Base-by-base conservation (phyloP, 2,888 invertebrate species). In the Chaetogeoica ovagalla region DNA sequence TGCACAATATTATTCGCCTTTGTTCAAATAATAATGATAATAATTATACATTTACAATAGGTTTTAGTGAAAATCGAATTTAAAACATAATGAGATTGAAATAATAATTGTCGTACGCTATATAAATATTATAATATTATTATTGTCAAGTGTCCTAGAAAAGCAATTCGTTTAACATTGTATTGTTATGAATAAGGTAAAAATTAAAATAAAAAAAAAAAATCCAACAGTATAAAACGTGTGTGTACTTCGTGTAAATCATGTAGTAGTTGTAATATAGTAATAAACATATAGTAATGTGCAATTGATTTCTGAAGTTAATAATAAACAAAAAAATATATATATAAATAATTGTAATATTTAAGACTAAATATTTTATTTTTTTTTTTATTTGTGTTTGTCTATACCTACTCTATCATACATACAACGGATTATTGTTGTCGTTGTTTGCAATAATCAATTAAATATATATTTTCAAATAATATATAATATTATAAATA, bases 1-100 rank as follows among this genome's bases (percentile, higher is more conserved):
- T 76, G 75, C 75, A 76, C 75, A 76, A 76, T 76, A 76, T 76
- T 76, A 76, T 76, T 76, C 66, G 75, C 75, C 75, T 68, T 76
- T 76, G 75, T 76, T 76, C 66, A 48, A 68, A 57, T 59, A 68
- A 23, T 52, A 17, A 68, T 68, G 6, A 43, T 43, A 43, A 43
- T 43, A 43, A 7, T 43, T 9, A 19, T 13, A 69, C n/a, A 59
- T 68, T 37, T 68, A 59, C 75, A 59, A 76, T 76, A 76, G 66
- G 30, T 76, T 7, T 76, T 76, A 68, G 66, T n/a, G 30, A 68
- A 76, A 68, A 76, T 76, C 75, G 75, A 76, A 76, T 76, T 76
- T 76, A 74, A 76, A 74, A 68, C 68, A 15, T 48, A 48, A 48
- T 15, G 17, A 76, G n/a, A 68, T 19, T 68, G 74, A 65, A 73